Percentiles rank a stretch among this genome's conserved stretches.
phyloP scores from a whole-genome alignment of 2,888 invertebrate genomes.

The Sipha maydis region DNA sequence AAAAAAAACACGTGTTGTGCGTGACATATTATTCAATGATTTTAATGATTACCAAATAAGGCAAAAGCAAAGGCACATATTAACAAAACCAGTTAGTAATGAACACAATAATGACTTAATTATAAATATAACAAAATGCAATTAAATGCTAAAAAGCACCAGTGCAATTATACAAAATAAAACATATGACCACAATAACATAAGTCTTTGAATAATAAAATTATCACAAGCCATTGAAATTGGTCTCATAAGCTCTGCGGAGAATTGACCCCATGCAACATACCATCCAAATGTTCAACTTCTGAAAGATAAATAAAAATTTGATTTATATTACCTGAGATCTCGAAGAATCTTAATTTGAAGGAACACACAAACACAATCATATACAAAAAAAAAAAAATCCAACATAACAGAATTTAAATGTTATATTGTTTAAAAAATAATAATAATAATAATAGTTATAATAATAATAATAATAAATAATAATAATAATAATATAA shows the following conservation, averaged over 20 bases:
- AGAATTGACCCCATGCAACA: slow-evolving; percentile 39
- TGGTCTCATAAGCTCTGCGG: slow-evolving; percentile 46
- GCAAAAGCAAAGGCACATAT: slow-evolving; percentile 28
- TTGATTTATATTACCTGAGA: slow-evolving; percentile 24
- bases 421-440: slow-evolving; percentile 58
- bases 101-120: slow-evolving; percentile 46
- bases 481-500: slow-evolving; percentile 22
- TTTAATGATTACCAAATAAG: slow-evolving; percentile 15
- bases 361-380: slow-evolving; percentile 60
- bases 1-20: not conserved
- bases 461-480: slow-evolving; percentile 18
- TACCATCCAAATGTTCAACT: slow-evolving; percentile 45
- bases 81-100: not conserved
- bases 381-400: not conserved
- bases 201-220: not conserved
- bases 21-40: not conserved
- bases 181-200: not conserved
- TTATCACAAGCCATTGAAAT: not conserved
- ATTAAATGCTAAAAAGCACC: not conserved
- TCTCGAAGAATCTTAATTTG: not conserved
- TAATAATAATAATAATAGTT: slow-evolving; percentile 26
- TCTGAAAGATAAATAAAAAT: slow-evolving; percentile 49
- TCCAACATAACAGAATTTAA: slow-evolving; percentile 53
- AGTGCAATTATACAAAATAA: not conserved
- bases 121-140: not conserved